Evolutionary conservation across 1,140 invertebrate species (phyloP), one percentile per base, ranked within the genome.

Genomic region (Neodiprion fabricii): DNA sequence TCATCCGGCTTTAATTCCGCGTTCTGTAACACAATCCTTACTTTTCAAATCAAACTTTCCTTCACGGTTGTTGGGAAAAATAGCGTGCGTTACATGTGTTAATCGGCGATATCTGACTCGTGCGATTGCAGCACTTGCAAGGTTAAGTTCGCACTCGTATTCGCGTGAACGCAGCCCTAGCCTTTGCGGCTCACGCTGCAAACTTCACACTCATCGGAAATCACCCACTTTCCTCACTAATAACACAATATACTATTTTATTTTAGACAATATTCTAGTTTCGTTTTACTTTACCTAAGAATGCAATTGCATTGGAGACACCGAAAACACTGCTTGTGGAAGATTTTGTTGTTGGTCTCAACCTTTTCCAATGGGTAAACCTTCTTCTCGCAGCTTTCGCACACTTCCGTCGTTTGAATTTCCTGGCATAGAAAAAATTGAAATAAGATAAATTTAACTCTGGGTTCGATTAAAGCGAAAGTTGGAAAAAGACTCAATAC

Each of bases 291-390:
- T 84, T 91, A 95, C 94, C 94, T 93, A 75, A 95, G 85, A 74
- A 93, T 89, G 79, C 92, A 91, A 80, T 92, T 93, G 87, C 95
- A 96, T 79, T 95, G 93, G 72, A 92, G 91, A 86, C 95, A 96
- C 78, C 93, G 91, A 87, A 96, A 96, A 87, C 95, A 96, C 77
- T 91, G 91, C 84, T 93, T 94, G 85, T 95, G 94, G 85, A 94
- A 93, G 69, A 93, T 89, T 82, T 92, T 92, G 77, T 93, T 93
- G 82, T 93, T 92, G 65, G 93, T 93, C 81, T 95, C 94, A 65
- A 95, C 89, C 86, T 94, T 94, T 85, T 96, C 95, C 89, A 96
- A 90, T 9, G 93, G 93, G 86, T 96, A 96, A 40, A 96, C 94
- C 77, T 91, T 92, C 83, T 92, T 93, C 73, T 91, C 89, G 85